Percentiles rank a stretch among this genome's conserved stretches.
Conservation (phyloP, 2,888 invertebrate species). For the Eulithis testata region DNA sequence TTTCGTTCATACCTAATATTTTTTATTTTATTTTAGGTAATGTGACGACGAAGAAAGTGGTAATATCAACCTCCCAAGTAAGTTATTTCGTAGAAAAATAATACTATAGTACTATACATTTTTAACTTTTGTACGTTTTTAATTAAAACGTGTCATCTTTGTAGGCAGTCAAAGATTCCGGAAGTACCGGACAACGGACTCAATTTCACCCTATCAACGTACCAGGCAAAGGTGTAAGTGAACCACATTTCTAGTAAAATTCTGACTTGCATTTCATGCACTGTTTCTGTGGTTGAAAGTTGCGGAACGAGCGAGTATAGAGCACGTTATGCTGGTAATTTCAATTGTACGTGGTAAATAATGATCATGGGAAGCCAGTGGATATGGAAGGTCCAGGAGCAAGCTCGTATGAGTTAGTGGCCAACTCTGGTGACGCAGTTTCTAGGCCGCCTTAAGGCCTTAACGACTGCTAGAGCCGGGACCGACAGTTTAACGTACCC, state of each 20-base stretch:
- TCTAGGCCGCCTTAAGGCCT: too few species aligned
- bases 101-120: background rate
- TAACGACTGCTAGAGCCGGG: too few species aligned
- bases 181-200: conserved; percentile 58
- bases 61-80: conserved; percentile 61
- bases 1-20: too few species aligned
- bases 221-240: conserved; percentile 85
- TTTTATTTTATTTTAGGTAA: conserved; percentile 35
- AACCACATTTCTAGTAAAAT: conserved; percentile 15
- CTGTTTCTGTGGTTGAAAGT: too few species aligned
- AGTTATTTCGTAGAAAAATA: conserved; percentile 17
- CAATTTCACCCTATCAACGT: conserved; percentile 90
- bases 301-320: too few species aligned
- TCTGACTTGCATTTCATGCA: background rate
- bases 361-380: too few species aligned
- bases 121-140: background rate
- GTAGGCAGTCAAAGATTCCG: conserved; percentile 57
- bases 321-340: too few species aligned
- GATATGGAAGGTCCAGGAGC: too few species aligned
- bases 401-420: too few species aligned
- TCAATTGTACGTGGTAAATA: too few species aligned
- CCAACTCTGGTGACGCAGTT: too few species aligned
- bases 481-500: too few species aligned
- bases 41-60: conserved; percentile 61
- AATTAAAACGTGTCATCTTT: background rate